phyloP scores from a whole-genome alignment of 2,797 vertebrate species.

The Esox lucius region DNA sequence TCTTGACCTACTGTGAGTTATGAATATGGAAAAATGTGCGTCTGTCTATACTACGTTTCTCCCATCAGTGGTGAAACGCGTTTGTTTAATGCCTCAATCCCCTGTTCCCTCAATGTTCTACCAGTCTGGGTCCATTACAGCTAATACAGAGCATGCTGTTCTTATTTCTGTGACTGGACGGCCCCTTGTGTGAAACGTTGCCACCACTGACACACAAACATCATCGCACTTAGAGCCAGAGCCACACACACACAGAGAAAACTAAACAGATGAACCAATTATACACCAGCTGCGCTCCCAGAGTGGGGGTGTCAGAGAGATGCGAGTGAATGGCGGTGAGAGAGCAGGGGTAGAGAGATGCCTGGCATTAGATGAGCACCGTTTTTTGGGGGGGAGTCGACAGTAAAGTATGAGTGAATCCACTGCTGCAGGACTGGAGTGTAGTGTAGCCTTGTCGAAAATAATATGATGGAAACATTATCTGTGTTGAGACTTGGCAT shows the following conservation, averaged over 20 bases:
- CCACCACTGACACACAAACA: constrained; percentile 37
- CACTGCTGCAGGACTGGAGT: neutral
- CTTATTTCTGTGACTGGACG: constrained; percentile 28
- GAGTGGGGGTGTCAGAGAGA: neutral
- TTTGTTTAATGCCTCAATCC: neutral
- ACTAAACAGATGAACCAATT: constrained; percentile 49
- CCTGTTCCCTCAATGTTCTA: neutral
- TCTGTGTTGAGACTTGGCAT: constrained; percentile 3
- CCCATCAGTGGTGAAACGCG: neutral
- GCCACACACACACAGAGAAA: constrained; percentile 16
- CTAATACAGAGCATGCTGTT: constrained; percentile 33
- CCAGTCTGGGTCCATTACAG: constrained; percentile 23
- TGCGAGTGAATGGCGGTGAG: constrained; percentile 1
- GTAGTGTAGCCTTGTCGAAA: neutral
- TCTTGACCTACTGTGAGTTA: neutral
- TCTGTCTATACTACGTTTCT: neutral
- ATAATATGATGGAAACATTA: neutral
- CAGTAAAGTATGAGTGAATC: neutral
- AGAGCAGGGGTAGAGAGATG: too few species aligned
- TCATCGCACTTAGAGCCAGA: constrained; percentile 21
- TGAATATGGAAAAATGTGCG: neutral
- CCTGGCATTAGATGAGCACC: neutral
- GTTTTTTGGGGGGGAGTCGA: too few species aligned
- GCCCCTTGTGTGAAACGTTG: constrained; percentile 43
- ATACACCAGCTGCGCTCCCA: constrained; percentile 43